These are phyloP conservation scores for Drosophila maculinotata DNA, from an alignment of 2,888 invertebrate species.

Conservation along the genomic window DNA sequence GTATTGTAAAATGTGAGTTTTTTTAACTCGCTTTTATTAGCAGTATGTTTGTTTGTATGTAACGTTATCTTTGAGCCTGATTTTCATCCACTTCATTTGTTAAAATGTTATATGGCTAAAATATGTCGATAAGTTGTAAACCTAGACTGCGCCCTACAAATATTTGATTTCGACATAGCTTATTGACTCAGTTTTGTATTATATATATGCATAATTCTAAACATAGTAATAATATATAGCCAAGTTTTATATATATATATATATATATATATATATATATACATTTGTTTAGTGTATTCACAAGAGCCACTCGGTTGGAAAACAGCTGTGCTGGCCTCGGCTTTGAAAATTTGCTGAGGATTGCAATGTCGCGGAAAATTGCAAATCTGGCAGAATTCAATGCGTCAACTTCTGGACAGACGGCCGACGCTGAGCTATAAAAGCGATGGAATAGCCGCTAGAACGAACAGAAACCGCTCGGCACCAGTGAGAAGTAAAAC, in stretches of 20 bases:
- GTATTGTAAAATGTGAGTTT: background rate
- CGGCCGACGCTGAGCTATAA: slow-evolving; percentile 50
- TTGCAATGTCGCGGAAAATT: slow-evolving; percentile 73
- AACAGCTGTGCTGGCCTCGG: slow-evolving; percentile 42
- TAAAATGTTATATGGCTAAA: too few species aligned
- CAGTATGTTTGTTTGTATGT: too few species aligned
- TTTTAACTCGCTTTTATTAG: background rate
- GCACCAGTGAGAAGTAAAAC: slow-evolving; percentile 14
- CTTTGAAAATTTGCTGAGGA: slow-evolving; percentile 65
- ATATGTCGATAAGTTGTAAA: too few species aligned
- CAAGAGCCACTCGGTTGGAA: slow-evolving; percentile 8
- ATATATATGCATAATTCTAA: too few species aligned
- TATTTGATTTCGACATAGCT: background rate
- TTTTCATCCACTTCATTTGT: too few species aligned
- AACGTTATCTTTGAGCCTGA: too few species aligned
- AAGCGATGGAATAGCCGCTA: slow-evolving; percentile 38
- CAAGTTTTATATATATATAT: background rate
- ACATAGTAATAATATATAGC: too few species aligned
- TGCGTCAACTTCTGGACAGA: slow-evolving; percentile 49
- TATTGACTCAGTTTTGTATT: background rate
- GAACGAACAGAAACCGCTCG: slow-evolving; percentile 32
- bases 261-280: background rate
- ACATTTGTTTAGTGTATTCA: background rate
- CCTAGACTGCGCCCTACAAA: too few species aligned
- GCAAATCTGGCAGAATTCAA: slow-evolving; percentile 64